phyloP scores from a whole-genome alignment of 2,797 vertebrate species.

The Syngnathus acus region DNA sequence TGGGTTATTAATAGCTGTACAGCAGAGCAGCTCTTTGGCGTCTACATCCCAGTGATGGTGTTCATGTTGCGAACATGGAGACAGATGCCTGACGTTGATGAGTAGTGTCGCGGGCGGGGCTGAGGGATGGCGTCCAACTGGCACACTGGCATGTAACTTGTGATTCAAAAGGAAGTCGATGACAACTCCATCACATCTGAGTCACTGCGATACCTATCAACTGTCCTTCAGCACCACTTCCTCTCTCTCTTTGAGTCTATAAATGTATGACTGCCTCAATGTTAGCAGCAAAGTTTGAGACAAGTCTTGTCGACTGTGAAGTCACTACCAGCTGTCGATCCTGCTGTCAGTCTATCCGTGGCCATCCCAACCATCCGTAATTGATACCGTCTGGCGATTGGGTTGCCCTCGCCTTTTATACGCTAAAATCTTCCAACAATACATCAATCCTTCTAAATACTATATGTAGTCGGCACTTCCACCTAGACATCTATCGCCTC shows the following conservation, averaged over 20 bases:
- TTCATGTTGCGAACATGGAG: constrained; percentile 19
- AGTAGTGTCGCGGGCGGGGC: constrained; percentile 46
- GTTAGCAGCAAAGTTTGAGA: neutral
- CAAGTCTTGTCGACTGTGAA: neutral
- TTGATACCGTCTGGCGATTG: neutral
- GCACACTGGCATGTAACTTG: constrained; percentile 33
- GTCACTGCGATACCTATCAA: constrained; percentile 36
- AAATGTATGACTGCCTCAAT: neutral
- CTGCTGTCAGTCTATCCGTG: neutral
- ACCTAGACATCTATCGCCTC: neutral
- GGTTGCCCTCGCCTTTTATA: no score
- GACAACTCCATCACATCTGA: constrained; percentile 49
- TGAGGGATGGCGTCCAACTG: constrained; percentile 40
- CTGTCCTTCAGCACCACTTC: constrained; percentile 34
- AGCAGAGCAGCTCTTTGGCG: constrained; percentile 15
- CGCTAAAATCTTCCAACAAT: no score
- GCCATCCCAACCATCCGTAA: neutral
- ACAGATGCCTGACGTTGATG: constrained; percentile 45
- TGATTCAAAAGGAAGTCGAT: constrained; percentile 41
- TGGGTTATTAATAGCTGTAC: constrained; percentile 52
- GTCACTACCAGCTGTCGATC: neutral
- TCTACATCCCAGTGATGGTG: neutral
- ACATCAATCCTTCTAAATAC: neutral
- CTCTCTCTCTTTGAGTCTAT: constrained; percentile 4
- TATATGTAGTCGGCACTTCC: neutral